Conservation (phyloP, 2,888 invertebrate genomes). For the Plemyria rubiginata region DNA sequence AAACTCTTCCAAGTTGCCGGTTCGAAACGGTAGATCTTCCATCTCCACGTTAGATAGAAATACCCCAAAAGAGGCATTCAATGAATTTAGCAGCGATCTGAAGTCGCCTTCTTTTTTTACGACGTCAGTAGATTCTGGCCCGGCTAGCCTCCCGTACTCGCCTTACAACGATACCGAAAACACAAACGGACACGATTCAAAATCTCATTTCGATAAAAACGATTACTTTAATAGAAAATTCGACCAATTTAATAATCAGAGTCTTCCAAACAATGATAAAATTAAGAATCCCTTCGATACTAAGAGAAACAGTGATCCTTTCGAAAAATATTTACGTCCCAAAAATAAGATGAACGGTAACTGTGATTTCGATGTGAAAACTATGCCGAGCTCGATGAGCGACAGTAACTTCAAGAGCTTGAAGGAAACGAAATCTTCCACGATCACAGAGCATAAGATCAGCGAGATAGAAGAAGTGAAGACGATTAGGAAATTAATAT, state of each 20-base stretch:
- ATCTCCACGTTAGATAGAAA: constrained; percentile 70
- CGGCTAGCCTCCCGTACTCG: constrained; percentile 59
- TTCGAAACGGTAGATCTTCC: constrained; percentile 69
- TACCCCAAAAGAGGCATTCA: constrained; percentile 62
- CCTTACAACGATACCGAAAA: constrained; percentile 51
- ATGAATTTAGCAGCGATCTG: constrained; percentile 58
- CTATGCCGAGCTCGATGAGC: constrained; percentile 67
- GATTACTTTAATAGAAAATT: constrained; percentile 52
- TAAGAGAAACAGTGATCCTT: constrained; percentile 68
- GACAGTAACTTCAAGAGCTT: constrained; percentile 68
- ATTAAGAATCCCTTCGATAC: constrained; percentile 71
- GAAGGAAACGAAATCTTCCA: constrained; percentile 71
- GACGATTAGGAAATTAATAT: constrained; percentile 75
- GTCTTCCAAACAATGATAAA: constrained; percentile 55
- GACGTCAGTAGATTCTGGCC: constrained; percentile 57
- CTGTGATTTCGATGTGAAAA: constrained; percentile 53
- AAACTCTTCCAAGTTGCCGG: constrained; percentile 75
- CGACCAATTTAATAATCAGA: constrained; percentile 52
- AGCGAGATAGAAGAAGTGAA: constrained; percentile 78
- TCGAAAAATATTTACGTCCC: constrained; percentile 67
- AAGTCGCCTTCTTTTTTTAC: constrained; percentile 65
- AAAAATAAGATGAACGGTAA: constrained; percentile 60
- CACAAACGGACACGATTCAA: constrained; percentile 56
- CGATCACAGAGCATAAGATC: constrained; percentile 74
- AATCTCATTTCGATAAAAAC: constrained; percentile 48